Base-by-base conservation (phyloP, 1,140 invertebrate genomes). In the Heliconius melpomene region DNA sequence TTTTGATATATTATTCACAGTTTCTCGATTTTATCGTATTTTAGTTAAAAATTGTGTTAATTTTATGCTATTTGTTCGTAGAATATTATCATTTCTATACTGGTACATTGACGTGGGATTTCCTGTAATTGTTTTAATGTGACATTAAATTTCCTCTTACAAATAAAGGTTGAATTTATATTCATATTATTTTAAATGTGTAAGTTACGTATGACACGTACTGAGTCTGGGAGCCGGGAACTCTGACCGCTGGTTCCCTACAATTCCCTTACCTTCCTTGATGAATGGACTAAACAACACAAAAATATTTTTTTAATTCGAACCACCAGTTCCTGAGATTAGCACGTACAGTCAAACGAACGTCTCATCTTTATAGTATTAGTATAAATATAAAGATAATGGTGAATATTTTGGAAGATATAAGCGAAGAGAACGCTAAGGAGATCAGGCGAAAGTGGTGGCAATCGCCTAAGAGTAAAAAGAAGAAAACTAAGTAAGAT, bases 391-490 rank as follows among this genome's bases (percentile, higher is more conserved):
- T 46, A 46, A 46, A 46, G 40, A 26, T 46, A 46, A 77, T 77
- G 86, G 87, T 89, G 32, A 87, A 87, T 60, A 70, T 87, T 50
- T 77, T 78, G 18, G 87, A 89, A 23, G 26, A 29, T 20, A 85
- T 92, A 71, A 87, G 78, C 66, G 90, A 91, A 7, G 74, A 78
- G 1, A 85, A 89, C 6, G 87, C 91, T 26, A 86, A 86, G 40
- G 90, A 92, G 76, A 89, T 92, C 2, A 84, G 91, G 13, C 82
- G 82, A 38, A 79, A 84, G 52, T 93, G 91, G 91, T 93, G 91
- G 91, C 88, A 91, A 81, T 89, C 90, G 1, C 88, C 89, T 3
- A 89, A 84, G 54, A 82, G 38, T 20, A 90, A 88, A 54, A 89
- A 89, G 77, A 89, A 86, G 77, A 88, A 88, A 52, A 74, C 50